A percentile compares a stretch with the other conserved stretches of the same genome.
These are phyloP conservation scores for Eriosoma lanigerum DNA, from an alignment of 1,140 invertebrate species.

Conservation along the genomic window DNA sequence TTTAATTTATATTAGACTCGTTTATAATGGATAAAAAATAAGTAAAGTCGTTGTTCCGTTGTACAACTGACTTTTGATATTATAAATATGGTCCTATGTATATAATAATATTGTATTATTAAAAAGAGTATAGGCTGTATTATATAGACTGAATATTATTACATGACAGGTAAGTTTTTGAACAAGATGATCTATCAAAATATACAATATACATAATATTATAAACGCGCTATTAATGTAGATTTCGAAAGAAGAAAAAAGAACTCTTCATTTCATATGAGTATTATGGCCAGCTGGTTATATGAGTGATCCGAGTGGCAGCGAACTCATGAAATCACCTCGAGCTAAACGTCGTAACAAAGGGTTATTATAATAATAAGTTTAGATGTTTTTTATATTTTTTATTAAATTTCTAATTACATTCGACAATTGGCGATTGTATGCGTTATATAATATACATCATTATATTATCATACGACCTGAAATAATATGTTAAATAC, in stretches of 20 bases:
- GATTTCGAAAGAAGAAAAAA: constrained; percentile 8
- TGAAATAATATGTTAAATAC: background rate
- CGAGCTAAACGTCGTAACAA: constrained; percentile 9
- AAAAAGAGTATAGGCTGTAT: too few species aligned
- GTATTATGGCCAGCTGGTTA: background rate
- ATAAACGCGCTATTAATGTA: constrained; percentile 30
- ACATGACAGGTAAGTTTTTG: constrained; percentile 39
- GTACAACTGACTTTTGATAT: too few species aligned
- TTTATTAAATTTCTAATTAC: background rate
- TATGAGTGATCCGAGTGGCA: background rate
- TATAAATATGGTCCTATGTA: too few species aligned
- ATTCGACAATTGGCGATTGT: background rate
- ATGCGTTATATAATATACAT: background rate
- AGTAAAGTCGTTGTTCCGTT: background rate
- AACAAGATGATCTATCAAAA: constrained; percentile 42
- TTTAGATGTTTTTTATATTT: background rate
- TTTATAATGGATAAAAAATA: background rate
- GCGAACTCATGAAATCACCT: constrained; percentile 14
- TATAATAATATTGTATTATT: too few species aligned
- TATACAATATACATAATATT: background rate
- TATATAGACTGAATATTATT: constrained; percentile 27
- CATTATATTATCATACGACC: too few species aligned
- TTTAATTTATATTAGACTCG: background rate
- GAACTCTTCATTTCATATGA: background rate
- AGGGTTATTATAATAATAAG: constrained; percentile 6